These are phyloP conservation scores for Diploptera punctata DNA, from an alignment of 2,888 invertebrate genomes.

Conservation along the genomic window DNA sequence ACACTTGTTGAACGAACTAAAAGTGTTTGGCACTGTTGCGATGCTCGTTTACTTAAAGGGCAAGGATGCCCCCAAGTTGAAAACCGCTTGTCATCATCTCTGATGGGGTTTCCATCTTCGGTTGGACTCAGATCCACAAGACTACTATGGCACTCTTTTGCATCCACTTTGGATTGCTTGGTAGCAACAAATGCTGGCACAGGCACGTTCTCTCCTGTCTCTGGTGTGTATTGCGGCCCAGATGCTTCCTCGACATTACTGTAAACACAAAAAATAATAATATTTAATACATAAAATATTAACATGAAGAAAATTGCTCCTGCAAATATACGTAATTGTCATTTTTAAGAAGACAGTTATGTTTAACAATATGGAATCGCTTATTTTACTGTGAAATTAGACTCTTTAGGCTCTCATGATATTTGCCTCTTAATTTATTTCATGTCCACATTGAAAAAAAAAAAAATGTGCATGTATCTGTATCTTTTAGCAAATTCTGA, in stretches of 20 bases:
- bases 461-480: too few relatives aligned
- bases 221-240: neutral
- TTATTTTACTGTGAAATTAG: too few relatives aligned
- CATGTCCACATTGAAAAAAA: too few relatives aligned
- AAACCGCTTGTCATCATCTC: slow-evolving; percentile 31
- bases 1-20: slow-evolving; percentile 44
- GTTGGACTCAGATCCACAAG: slow-evolving; percentile 34
- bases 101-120: neutral
- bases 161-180: slow-evolving; percentile 7
- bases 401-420: too few relatives aligned
- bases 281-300: too few relatives aligned
- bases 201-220: slow-evolving; percentile 49
- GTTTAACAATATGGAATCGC: too few relatives aligned
- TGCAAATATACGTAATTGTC: too few relatives aligned
- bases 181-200: slow-evolving; percentile 46
- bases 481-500: too few relatives aligned
- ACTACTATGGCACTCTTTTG: slow-evolving; percentile 35
- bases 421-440: too few relatives aligned
- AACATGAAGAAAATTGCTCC: too few relatives aligned
- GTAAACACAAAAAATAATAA: neutral
- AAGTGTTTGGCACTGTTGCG: neutral
- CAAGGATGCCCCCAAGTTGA: slow-evolving; percentile 36
- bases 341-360: too few relatives aligned
- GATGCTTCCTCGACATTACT: slow-evolving; percentile 14
- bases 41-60: neutral